Conservation (phyloP, 2,797 vertebrate genomes). For the Dryobates pubescens region DNA sequence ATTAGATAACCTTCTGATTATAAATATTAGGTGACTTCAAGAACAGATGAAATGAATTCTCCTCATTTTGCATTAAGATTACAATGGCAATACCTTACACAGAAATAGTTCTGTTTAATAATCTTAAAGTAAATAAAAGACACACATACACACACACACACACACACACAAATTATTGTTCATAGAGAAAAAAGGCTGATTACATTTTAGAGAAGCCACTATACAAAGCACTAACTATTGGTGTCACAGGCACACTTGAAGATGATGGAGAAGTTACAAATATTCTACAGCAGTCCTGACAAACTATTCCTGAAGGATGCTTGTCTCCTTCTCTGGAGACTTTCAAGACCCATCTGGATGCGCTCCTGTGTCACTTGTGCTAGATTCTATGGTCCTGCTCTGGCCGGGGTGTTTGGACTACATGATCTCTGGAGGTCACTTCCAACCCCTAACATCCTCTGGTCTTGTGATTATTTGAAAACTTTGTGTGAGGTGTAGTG, state of each 20-base stretch:
- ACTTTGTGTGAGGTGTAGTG: too few relatives aligned
- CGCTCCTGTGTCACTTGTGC: too few relatives aligned
- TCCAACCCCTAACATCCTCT: too few relatives aligned
- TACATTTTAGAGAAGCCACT: background rate
- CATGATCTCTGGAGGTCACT: too few relatives aligned
- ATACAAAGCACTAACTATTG: background rate
- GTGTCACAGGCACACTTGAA: background rate
- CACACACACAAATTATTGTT: background rate
- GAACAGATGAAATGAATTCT: background rate
- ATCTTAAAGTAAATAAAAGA: background rate
- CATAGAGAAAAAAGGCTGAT: background rate
- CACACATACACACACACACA: too few relatives aligned
- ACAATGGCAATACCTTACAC: background rate
- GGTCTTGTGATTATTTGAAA: background rate
- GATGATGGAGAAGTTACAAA: background rate
- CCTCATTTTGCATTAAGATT: background rate
- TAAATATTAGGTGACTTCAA: background rate
- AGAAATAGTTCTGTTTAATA: background rate
- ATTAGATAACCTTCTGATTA: background rate
- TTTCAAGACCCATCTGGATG: too few relatives aligned
- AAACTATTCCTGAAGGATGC: background rate
- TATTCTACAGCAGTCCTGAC: background rate
- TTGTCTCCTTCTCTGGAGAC: background rate
- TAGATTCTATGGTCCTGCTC: too few relatives aligned
- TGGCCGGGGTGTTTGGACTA: too few relatives aligned